These are phyloP conservation scores for Tichodroma muraria DNA, from an alignment of 2,113 vertebrate genomes.

Conservation along the genomic window DNA sequence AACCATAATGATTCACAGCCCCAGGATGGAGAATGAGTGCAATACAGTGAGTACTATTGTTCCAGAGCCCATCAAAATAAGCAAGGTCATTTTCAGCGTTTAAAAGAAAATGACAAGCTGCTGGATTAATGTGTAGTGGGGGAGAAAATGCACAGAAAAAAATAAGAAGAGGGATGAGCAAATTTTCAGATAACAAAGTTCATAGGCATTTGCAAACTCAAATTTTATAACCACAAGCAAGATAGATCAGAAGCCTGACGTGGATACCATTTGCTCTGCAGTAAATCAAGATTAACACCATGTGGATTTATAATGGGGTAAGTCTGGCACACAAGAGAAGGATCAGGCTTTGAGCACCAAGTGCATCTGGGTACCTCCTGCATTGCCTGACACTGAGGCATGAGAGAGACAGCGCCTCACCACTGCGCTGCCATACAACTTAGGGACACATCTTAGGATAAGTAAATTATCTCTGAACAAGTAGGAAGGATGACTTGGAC, in stretches of 20 bases:
- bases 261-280: conserved; percentile 11
- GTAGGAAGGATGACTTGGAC: background rate
- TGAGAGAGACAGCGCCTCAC: background rate
- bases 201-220: background rate
- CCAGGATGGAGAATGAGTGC: conserved; percentile 1
- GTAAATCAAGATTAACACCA: conserved; percentile 21
- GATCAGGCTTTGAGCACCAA: background rate
- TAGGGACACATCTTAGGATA: background rate
- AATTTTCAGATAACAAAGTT: conserved; percentile 3
- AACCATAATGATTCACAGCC: conserved; percentile 53
- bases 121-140: background rate
- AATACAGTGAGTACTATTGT: conserved; percentile 28
- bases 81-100: conserved; percentile 32
- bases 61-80: conserved; percentile 45
- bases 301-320: background rate
- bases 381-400: background rate
- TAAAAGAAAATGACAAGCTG: conserved; percentile 1
- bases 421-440: background rate
- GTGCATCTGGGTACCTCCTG: conserved; percentile 34
- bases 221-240: conserved; percentile 15
- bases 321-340: background rate
- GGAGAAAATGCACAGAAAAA: background rate
- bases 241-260: background rate
- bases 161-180: background rate
- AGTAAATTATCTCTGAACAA: background rate